Evolutionary conservation across 2,888 invertebrate genomes (phyloP), one percentile per base, ranked within the genome.

Genomic region (Dryomyza anilis): DNA sequence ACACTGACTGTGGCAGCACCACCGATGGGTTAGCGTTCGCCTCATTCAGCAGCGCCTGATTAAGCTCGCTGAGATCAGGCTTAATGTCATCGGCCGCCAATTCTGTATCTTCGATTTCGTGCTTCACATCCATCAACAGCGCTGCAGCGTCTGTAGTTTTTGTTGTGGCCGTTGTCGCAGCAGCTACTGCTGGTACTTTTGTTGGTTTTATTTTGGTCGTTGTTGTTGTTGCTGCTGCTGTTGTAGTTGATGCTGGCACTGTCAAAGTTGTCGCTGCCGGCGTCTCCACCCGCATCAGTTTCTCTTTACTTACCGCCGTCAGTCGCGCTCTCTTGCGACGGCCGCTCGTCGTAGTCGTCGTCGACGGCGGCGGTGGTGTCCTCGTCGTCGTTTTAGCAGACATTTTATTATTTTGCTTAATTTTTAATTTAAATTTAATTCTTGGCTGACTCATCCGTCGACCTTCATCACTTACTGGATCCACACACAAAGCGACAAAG

Each of bases 401-500:
- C n/a, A n/a, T n/a, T n/a, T n/a, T n/a, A n/a, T n/a, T n/a, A n/a
- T n/a, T n/a, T n/a, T n/a, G n/a, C n/a, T n/a, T n/a, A n/a, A 71
- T 4, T 70, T 64, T 53, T 14, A 39, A 16, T 39, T 65, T 60
- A 39, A 25, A 27, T 39, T 60, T 60, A 14, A 10, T 61, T 19
- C 19, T 43, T 61, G 14, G 16, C 27, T 61, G 61, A 61, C 61
- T 61, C 61, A 61, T 61, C 33, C 16, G 10, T 36, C 50, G 25
- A 48, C 43, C 61, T 53, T 61, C 39, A 19, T 61, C 21, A 19
- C 6, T n/a, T 25, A 6, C 21, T n/a, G 14, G 39, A 43, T 61
- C 43, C 52, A 52, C 52, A 52, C 52, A 58, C 58, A 61, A 43
- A 27, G 50, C 30, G 63, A 57, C 56, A 63, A 63, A 57, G 57